phyloP scores from a whole-genome alignment of 2,797 vertebrate genomes.

The Pipistrellus pipistrellus region DNA sequence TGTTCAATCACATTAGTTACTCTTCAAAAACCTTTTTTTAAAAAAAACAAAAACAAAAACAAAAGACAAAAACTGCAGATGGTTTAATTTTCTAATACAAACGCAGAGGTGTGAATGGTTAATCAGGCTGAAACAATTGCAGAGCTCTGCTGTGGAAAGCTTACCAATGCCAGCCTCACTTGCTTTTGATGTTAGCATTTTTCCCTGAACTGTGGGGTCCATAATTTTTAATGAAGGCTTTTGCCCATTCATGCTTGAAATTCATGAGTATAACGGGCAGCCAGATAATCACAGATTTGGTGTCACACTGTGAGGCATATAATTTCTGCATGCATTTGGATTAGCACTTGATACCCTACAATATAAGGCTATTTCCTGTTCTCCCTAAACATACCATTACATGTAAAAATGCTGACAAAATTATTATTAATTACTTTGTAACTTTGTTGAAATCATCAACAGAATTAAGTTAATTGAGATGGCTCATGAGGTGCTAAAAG shows the following conservation, averaged over 20 bases:
- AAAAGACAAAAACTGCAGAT: not conserved
- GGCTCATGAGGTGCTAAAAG: conserved; percentile 13
- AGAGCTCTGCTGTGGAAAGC: conserved; percentile 69
- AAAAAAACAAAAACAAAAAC: not conserved
- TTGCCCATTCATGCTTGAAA: conserved; percentile 69
- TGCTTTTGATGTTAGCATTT: conserved; percentile 64
- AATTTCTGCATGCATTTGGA: conserved; percentile 35
- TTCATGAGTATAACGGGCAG: conserved; percentile 62
- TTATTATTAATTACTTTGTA: conserved; percentile 41
- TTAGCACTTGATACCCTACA: conserved; percentile 54
- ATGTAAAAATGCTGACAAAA: conserved; percentile 40
- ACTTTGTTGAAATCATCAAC: conserved; percentile 18
- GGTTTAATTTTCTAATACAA: conserved; percentile 53
- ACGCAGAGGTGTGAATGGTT: conserved; percentile 61
- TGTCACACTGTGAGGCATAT: conserved; percentile 74
- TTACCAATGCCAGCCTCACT: conserved; percentile 62
- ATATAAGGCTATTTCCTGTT: not conserved
- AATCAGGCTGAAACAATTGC: conserved; percentile 67
- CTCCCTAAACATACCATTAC: not conserved
- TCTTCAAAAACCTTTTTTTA: not conserved
- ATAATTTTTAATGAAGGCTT: conserved; percentile 79
- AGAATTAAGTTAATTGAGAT: conserved; percentile 26
- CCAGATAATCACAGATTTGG: conserved; percentile 74
- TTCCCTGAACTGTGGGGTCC: conserved; percentile 14
- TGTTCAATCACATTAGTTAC: conserved; percentile 32